Conservation (phyloP, 2,888 invertebrate genomes). For the Bombylius major region DNA sequence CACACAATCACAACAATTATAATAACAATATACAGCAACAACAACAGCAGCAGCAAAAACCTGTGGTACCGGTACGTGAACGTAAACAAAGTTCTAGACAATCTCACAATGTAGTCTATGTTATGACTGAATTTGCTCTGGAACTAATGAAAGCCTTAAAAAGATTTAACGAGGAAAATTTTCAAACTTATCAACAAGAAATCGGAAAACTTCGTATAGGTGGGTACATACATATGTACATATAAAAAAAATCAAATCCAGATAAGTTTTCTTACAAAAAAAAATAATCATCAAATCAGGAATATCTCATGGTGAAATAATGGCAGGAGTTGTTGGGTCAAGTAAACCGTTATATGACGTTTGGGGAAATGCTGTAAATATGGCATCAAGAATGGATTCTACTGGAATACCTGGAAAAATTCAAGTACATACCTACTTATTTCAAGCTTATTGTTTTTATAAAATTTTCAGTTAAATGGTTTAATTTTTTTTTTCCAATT, state of each 20-base stretch:
- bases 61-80: slow-evolving; percentile 9
- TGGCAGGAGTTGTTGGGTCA: slow-evolving; percentile 89
- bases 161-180: slow-evolving; percentile 45
- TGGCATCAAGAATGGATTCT: slow-evolving; percentile 93
- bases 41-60: neutral
- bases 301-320: slow-evolving; percentile 79
- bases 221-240: slow-evolving; percentile 8
- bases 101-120: slow-evolving; percentile 39
- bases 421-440: slow-evolving; percentile 41
- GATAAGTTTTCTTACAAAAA: no score
- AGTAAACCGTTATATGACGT: slow-evolving; percentile 91
- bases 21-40: neutral
- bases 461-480: neutral
- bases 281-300: slow-evolving; percentile 26
- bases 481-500: no score
- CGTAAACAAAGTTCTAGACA: slow-evolving; percentile 25
- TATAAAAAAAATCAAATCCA: no score
- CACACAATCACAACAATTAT: slow-evolving; percentile 8
- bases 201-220: slow-evolving; percentile 29
- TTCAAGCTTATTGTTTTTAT: neutral
- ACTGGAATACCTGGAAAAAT: slow-evolving; percentile 70
- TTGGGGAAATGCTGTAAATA: slow-evolving; percentile 94
- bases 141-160: slow-evolving; percentile 55
- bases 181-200: slow-evolving; percentile 38
- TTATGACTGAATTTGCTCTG: slow-evolving; percentile 59